Base-by-base conservation (phyloP, 2,113 vertebrate species). In the Uria lomvia region DNA sequence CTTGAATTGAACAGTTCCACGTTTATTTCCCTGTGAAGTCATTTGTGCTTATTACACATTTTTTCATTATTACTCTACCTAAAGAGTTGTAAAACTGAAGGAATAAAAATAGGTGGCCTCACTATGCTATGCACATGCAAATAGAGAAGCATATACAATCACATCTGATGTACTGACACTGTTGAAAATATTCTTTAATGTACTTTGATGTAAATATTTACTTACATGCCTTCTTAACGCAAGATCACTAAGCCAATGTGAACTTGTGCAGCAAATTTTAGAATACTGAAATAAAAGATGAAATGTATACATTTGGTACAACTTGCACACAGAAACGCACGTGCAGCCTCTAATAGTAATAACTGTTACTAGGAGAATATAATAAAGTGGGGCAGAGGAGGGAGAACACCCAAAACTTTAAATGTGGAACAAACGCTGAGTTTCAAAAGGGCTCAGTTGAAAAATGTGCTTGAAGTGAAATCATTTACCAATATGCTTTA, bases 111-210 rank as follows among this genome's bases (percentile, higher is more conserved):
- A 21, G 40, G 13, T 20, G 34, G 26, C 24, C 8, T 88, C 59
- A n/a, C 47, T 38, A 20, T 6, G 5, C 27, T 29, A 73, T 15
- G 7, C 56, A 58, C 9, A 9, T 22, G 24, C 16, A 40, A 63
- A 47, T 27, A 29, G 45, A 52, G 24, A 14, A 30, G 23, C 23
- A 24, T 2, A 66, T 20, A 59, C 8, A 38, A 55, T 72, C 29
- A 20, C 11, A 24, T 42, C n/a, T 21, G 30, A 60, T 3, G 12
- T n/a, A 36, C 0, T 24, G 21, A 52, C 2, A 19, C 30, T 38
- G 56, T 3, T 42, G 10, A 71, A 70, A 90, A 53, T 15, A n/a
- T 21, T 52, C 11, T 32, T n/a, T 42, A 20, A 56, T 16, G 20
- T 16, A 49, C 15, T 50, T n/a, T 7, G 55, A 56, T 8, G 22